Conservation (phyloP, 2,888 invertebrate genomes). For the Lycophotia porphyrea region DNA sequence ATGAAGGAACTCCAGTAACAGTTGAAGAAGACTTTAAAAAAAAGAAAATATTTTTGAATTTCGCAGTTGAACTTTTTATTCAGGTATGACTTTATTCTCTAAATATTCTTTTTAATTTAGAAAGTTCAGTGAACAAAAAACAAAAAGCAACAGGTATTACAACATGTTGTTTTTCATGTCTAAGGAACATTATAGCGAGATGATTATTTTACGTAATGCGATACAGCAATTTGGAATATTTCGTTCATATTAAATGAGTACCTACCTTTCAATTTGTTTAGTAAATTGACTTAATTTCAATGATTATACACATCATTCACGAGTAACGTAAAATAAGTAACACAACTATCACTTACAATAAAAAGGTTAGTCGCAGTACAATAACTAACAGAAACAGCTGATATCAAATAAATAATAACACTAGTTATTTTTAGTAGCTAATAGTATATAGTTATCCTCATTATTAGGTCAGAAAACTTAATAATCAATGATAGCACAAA, state of each 20-base stretch:
- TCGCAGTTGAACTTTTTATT: slow-evolving; percentile 30
- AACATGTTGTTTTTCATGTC: slow-evolving; percentile 36
- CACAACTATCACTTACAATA: not conserved
- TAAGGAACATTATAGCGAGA: slow-evolving; percentile 26
- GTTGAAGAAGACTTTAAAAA: slow-evolving; percentile 39
- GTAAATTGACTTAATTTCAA: slow-evolving; percentile 17
- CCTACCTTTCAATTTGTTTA: slow-evolving; percentile 9
- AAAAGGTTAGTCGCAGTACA: not conserved
- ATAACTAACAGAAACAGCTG: not conserved
- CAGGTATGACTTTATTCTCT: slow-evolving; percentile 46
- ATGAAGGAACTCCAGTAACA: slow-evolving; percentile 48
- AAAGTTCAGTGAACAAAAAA: slow-evolving; percentile 31
- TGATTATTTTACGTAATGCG: slow-evolving; percentile 30
- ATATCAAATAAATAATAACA: slow-evolving; percentile 4
- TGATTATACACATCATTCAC: not conserved
- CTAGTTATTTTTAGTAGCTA: not conserved
- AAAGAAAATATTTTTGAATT: slow-evolving; percentile 41
- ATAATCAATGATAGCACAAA: not conserved
- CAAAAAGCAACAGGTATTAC: slow-evolving; percentile 44
- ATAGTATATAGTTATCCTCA: not conserved
- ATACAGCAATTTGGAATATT: slow-evolving; percentile 33
- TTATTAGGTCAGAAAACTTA: slow-evolving; percentile 30
- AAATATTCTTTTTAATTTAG: slow-evolving; percentile 51
- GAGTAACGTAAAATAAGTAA: not conserved
- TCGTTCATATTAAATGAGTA: slow-evolving; percentile 15